Base-by-base conservation (phyloP, 1,140 invertebrate species). In the Drosophila malerkotliana region DNA sequence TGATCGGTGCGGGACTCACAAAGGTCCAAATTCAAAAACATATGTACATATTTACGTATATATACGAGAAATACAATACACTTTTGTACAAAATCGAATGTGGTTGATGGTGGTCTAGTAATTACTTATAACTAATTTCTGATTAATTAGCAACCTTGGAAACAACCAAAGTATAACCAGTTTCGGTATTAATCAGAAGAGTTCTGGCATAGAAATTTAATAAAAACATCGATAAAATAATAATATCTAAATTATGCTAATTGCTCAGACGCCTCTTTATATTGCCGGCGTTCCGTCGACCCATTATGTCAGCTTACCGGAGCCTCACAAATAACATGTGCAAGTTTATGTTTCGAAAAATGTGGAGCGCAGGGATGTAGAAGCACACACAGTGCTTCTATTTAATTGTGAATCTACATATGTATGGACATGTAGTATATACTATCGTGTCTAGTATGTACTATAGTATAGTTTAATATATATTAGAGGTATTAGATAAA, bases 171-270 rank as follows among this genome's bases (percentile, higher is more conserved):
- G 41, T 5, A 44, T 12, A 44, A 44, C 41, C 41, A 7, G 41
- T 44, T 44, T 44, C 14, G 34, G 34, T 15, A 15, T 44, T 44
- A 44, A 15, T 44, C n/a, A 44, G 41, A 8, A 18, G 14, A 44
- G 41, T 44, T 44, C 15, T 18, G 14, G 14, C 41, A 9, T 41
- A 14, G 39, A 15, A 41, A 44, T 18, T 18, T 44, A 18, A 15
- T 15, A 14, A 44, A 44, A 44, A 44, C n/a, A 6, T 44, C 41
- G 14, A 44, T 44, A 18, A 44, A 18, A 15, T 44, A 44, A 44
- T 15, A 44, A 44, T 44, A 44, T 44, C 15, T 44, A 18, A 18
- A 44, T 44, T 44, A 44, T 44, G 41, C 15, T 44, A 44, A 44
- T 44, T 44, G 15, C 41, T 44, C 15, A 6, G 15, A 15, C n/a